These are phyloP conservation scores for Isichthys henryi DNA, from an alignment of 2,113 vertebrate genomes.

Conservation along the genomic window DNA sequence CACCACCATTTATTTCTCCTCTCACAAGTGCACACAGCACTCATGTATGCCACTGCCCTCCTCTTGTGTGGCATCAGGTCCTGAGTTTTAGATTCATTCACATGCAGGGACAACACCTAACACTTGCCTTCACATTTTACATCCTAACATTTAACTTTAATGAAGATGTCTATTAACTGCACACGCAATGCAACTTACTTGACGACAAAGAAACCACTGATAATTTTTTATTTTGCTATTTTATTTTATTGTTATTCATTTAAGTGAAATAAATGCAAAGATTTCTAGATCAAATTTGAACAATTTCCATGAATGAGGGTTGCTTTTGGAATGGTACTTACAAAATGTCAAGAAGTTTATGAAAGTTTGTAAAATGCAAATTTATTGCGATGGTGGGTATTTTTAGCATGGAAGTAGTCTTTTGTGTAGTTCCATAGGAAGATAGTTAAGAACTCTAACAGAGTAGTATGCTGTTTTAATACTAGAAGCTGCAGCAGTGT, in stretches of 20 bases:
- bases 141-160: not conserved
- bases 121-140: not conserved
- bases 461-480: not conserved
- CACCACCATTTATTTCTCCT: not conserved
- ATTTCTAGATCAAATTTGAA: not conserved
- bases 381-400: not conserved
- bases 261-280: slow-evolving; percentile 10
- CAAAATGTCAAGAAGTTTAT: slow-evolving; percentile 5
- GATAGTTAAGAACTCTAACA: not conserved
- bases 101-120: not conserved
- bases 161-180: slow-evolving; percentile 54
- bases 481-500: not conserved
- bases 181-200: slow-evolving; percentile 38
- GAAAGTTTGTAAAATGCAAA: not conserved
- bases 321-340: not conserved
- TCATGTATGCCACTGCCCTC: not conserved
- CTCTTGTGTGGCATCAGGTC: not conserved
- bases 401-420: not conserved
- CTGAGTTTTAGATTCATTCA: not conserved
- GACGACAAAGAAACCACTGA: not conserved
- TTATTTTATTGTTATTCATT: no score
- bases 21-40: not conserved
- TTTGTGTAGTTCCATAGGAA: not conserved
- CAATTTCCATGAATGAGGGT: slow-evolving; percentile 10
- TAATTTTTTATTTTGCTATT: slow-evolving; percentile 13